Evolutionary conservation across 2,888 invertebrate genomes (phyloP).

Genomic region (Malacosoma neustria): DNA sequence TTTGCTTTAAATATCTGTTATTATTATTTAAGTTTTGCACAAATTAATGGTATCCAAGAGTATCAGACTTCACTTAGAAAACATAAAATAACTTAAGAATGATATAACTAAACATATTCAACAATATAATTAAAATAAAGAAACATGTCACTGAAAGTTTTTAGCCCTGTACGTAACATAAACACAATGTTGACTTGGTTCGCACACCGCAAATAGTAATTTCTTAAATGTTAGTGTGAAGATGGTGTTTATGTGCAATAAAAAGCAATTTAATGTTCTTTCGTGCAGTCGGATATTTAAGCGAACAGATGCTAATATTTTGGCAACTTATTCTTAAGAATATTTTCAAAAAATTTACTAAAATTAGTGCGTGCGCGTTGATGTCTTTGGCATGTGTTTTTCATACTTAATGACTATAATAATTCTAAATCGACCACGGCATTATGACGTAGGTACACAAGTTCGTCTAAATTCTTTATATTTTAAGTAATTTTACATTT

Average conservation of each 20-base stretch:
- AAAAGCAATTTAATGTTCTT: slow-evolving; percentile 31
- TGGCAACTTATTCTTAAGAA: slow-evolving; percentile 17
- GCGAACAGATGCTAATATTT: slow-evolving; percentile 40
- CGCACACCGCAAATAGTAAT: slow-evolving; percentile 12
- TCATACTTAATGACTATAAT: too few species aligned
- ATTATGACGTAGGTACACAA: too few species aligned
- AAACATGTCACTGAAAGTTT: not conserved
- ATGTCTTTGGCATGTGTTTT: slow-evolving; percentile 21
- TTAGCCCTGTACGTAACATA: not conserved
- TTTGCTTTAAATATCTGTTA: too few species aligned
- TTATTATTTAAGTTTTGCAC: too few species aligned
- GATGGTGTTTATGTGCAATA: slow-evolving; percentile 35
- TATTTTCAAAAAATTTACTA: slow-evolving; percentile 1
- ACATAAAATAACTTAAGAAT: too few species aligned
- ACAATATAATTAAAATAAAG: too few species aligned
- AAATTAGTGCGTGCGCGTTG: slow-evolving; percentile 19
- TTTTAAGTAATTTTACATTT: too few species aligned
- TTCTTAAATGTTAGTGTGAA: slow-evolving; percentile 21
- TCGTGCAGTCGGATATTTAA: slow-evolving; percentile 42
- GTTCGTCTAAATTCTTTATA: too few species aligned
- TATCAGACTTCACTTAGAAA: too few species aligned
- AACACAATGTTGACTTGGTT: not conserved
- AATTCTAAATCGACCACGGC: too few species aligned
- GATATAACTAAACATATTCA: too few species aligned
- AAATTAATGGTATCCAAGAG: too few species aligned